Evolutionary conservation across 2,113 vertebrate species (phyloP), one percentile per base, ranked within the genome.

Genomic region (Speoplatyrhinus poulsoni): DNA sequence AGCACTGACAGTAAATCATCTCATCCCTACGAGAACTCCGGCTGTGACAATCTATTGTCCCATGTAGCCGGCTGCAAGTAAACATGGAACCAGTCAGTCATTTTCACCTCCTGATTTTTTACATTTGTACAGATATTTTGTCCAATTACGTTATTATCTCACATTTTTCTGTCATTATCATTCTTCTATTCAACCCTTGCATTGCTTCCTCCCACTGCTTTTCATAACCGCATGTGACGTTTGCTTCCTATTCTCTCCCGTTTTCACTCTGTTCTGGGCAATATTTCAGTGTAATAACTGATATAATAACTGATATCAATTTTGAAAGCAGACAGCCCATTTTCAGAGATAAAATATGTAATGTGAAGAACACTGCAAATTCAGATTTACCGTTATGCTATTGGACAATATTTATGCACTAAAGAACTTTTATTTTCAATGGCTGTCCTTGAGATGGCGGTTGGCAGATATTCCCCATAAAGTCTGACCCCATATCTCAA

Each of bases 391-490:
- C 57, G 19, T 48, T 41, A 12, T 62, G 72, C 81, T 82, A 82
- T 83, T 80, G 75, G 73, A 73, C 67, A 63, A 76, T 80, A 75
- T 80, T 65, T 77, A 70, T 73, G 53, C 69, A 46, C 26, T 26
- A 60, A 63, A 62, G 26, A 65, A 12, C 3, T 53, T 54, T 50
- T 48, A 68, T 33, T 64, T 55, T 72, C 65, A 69, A 63, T 53
- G 15, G 61, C 70, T 85, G 71, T 76, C 70, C 19, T 79, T 77
- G 69, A 69, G 54, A 74, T 54, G 15, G 54, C 4, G 16, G 9
- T 16, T 17, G 19, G n/a, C 7, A n/a, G 10, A 56, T 17, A 10
- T n/a, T 12, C 53, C 53, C 15, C 17, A 16, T 17, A 15, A n/a
- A 9, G 55, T 69, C 60, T 55, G 36, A 63, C 32, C 61, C 66